Percentiles rank a stretch among this genome's conserved stretches.
Evolutionary conservation across 2,888 invertebrate species (phyloP).

Genomic region (Teleiodes luculella): DNA sequence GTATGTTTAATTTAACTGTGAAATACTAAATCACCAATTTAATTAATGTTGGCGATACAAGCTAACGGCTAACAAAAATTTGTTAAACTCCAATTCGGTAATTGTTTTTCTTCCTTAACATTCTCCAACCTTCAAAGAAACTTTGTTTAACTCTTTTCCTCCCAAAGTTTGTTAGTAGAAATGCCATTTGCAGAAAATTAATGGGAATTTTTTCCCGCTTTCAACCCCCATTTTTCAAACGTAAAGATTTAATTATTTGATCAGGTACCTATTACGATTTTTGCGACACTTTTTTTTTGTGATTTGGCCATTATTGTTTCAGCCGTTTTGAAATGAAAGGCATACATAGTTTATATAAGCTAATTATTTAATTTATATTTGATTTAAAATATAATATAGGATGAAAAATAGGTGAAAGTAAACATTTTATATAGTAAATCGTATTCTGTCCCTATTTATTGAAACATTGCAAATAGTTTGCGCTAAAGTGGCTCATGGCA

Average conservation of each 20-base stretch:
- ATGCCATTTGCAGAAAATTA: slow-evolving; percentile 66
- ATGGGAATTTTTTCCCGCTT: slow-evolving; percentile 46
- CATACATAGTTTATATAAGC: no score
- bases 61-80: slow-evolving; percentile 33
- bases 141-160: slow-evolving; percentile 55
- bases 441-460: not conserved
- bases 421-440: no score
- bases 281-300: no score
- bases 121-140: slow-evolving; percentile 38
- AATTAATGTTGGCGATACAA: slow-evolving; percentile 20
- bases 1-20: not conserved
- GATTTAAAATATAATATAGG: no score
- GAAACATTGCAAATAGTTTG: slow-evolving; percentile 4
- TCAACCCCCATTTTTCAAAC: slow-evolving; percentile 44
- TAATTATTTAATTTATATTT: no score
- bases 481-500: slow-evolving; percentile 11
- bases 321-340: no score
- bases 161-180: slow-evolving; percentile 45
- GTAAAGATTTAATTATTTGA: slow-evolving; percentile 34
- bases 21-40: slow-evolving; percentile 20
- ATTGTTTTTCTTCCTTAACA: slow-evolving; percentile 56
- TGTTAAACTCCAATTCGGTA: slow-evolving; percentile 47
- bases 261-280: slow-evolving; percentile 17
- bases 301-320: no score
- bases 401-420: no score